These are phyloP conservation scores for Aegithalos caudatus DNA, from an alignment of 2,113 vertebrate species.

Conservation along the genomic window DNA sequence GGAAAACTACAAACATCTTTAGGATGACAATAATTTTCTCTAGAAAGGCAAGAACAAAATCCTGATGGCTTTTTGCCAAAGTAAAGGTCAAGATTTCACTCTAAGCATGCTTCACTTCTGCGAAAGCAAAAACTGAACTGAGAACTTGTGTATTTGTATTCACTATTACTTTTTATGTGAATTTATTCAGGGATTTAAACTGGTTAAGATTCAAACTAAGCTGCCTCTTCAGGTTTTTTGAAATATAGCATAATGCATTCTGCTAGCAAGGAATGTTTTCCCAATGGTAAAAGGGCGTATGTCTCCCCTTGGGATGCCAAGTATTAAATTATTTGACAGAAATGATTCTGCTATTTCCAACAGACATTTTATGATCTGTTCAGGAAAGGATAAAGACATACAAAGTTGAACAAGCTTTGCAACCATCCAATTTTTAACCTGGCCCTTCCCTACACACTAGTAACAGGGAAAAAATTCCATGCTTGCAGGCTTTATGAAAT, in stretches of 20 bases:
- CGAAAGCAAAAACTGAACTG: background rate
- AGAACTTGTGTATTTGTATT: background rate
- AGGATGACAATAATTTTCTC: background rate
- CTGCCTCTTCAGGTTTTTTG: background rate
- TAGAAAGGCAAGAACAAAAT: background rate
- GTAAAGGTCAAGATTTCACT: background rate
- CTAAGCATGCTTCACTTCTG: background rate
- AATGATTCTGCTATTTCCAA: slow-evolving; percentile 1
- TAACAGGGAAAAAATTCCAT: background rate
- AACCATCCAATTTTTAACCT: background rate
- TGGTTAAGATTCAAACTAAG: background rate
- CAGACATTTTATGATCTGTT: background rate
- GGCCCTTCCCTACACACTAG: background rate
- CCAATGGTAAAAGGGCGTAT: background rate
- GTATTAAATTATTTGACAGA: background rate
- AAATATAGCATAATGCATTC: background rate
- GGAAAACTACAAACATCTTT: background rate
- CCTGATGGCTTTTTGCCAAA: background rate
- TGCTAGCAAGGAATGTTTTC: background rate
- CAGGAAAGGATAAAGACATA: background rate
- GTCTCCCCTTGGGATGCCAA: background rate
- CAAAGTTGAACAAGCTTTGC: background rate
- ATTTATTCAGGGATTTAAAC: background rate
- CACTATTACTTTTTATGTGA: background rate
- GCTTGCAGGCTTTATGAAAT: background rate